Evolutionary conservation across 2,888 invertebrate species (phyloP), one percentile per base, ranked within the genome.

Genomic region (Eupithecia exiguata): DNA sequence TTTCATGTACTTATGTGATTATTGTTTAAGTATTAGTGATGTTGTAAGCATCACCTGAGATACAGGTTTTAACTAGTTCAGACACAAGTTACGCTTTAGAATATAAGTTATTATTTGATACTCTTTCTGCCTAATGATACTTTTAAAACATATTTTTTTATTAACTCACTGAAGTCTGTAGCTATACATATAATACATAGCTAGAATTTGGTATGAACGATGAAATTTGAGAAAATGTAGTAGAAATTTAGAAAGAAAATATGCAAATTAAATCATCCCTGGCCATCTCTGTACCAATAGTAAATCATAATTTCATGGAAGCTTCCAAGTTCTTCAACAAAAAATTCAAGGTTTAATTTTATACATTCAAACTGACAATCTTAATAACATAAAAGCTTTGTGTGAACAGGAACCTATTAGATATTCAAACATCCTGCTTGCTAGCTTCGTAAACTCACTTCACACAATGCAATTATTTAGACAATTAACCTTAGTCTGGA

Each of bases 381-480:
- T 14, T 21, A 6, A 16, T 30, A 21, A n/a, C 36, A 65, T n/a
- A 65, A 65, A 63, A 63, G 63, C 63, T 18, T 18, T 65, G 0
- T 65, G n/a, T n/a, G 38, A 36, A 36, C 63, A 65, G 30, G 1
- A 58, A 12, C 58, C 58, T 25, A 58, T 58, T 58, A 58, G 58
- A n/a, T 21, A 38, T 65, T 10, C 36, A 36, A 65, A 65, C 63
- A n/a, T 65, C 38, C 69, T 65, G 53, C 40, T 72, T 65, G 46
- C 73, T 75, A 71, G 62, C 53, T 58, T 43, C 53, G 35, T 68
- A 63, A 71, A 67, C 63, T 69, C 70, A 68, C 71, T 70, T 53
- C 62, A 76, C 72, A 87, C 85, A 82, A 84, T 85, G 87, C 88
- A 89, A 89, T 92, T 91, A 91, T 89, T 89, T 86, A 87, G 88